These are phyloP conservation scores for Mobula hypostoma DNA, from an alignment of 2,113 vertebrate genomes.

Conservation along the genomic window DNA sequence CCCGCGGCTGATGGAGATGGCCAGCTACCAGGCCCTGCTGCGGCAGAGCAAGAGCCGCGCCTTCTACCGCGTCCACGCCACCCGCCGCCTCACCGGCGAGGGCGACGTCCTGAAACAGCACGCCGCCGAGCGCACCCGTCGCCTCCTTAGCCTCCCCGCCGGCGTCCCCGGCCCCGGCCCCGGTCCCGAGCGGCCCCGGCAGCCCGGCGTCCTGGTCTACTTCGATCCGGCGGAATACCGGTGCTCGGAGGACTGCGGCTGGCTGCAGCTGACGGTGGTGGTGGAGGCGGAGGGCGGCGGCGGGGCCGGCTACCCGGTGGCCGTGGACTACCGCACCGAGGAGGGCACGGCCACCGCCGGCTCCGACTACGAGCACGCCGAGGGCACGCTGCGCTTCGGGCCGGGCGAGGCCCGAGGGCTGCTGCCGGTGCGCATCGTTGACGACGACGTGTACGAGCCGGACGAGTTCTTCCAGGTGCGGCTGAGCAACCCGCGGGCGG, in stretches of 20 bases:
- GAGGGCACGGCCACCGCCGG: constrained; percentile 71
- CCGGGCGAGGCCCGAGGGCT: constrained; percentile 65
- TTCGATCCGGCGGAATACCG: constrained; percentile 70
- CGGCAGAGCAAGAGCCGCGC: constrained; percentile 76
- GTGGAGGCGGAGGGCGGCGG: constrained; percentile 54
- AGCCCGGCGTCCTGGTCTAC: constrained; percentile 45
- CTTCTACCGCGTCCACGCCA: constrained; percentile 76
- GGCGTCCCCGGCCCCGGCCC: constrained; percentile 25
- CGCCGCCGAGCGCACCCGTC: constrained; percentile 70
- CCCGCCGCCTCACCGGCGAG: constrained; percentile 75
- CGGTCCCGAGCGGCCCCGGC: constrained; percentile 42
- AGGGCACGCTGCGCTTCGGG: constrained; percentile 71
- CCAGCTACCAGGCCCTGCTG: constrained; percentile 70
- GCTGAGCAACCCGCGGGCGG: constrained; percentile 43
- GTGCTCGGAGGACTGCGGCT: constrained; percentile 77
- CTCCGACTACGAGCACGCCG: constrained; percentile 72
- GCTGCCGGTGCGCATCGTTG: constrained; percentile 69
- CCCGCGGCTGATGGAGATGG: constrained; percentile 69
- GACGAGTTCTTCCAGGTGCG: constrained; percentile 52
- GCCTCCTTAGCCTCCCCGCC: constrained; percentile 66
- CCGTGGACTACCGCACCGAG: constrained; percentile 73
- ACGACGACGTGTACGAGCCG: constrained; percentile 69
- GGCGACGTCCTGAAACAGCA: constrained; percentile 76
- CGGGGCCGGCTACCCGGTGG: constrained; percentile 61
- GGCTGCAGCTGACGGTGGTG: constrained; percentile 60